These are phyloP conservation scores for Todiramphus chloris DNA, from an alignment of 2,113 vertebrate species.

Conservation along the genomic window DNA sequence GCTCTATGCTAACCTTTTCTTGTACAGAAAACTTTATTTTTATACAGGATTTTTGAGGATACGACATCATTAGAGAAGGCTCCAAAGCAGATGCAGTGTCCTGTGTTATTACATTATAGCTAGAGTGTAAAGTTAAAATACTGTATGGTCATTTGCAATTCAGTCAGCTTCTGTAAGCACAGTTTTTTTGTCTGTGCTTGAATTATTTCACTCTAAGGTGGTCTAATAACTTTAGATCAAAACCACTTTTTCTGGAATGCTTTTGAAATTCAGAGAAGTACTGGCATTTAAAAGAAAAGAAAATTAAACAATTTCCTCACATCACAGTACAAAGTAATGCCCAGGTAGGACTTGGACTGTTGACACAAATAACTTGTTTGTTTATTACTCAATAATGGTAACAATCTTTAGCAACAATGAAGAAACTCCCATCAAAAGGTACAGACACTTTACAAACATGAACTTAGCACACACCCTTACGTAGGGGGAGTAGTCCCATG, in stretches of 20 bases:
- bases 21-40: neutral
- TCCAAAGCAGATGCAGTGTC: neutral
- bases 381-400: conserved; percentile 16
- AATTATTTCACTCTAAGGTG: neutral
- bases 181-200: neutral
- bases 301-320: neutral
- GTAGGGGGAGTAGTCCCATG: neutral
- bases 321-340: neutral
- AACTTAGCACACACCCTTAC: neutral
- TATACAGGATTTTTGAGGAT: neutral
- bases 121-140: conserved; percentile 19
- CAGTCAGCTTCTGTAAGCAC: neutral
- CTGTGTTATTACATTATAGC: neutral
- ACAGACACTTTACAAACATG: neutral
- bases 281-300: neutral
- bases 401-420: neutral
- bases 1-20: neutral
- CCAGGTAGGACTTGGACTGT: neutral
- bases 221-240: neutral
- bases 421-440: neutral
- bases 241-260: neutral
- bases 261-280: conserved; percentile 16
- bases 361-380: neutral
- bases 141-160: neutral
- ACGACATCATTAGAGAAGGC: neutral